These are phyloP conservation scores for Theristus sp. DNA, from an alignment of 2,888 invertebrate genomes.

Conservation along the genomic window DNA sequence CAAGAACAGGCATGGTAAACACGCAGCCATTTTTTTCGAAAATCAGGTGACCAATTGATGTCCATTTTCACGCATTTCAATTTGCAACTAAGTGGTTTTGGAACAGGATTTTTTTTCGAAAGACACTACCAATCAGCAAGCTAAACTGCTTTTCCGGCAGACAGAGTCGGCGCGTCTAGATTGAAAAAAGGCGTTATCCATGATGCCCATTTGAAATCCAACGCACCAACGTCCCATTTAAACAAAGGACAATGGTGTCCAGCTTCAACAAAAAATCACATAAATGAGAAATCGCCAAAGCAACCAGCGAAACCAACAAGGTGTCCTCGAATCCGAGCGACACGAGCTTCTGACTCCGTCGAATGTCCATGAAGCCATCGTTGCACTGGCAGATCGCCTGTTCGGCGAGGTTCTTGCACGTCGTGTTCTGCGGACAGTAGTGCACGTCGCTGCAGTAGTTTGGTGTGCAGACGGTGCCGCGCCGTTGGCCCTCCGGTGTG, in stretches of 20 bases:
- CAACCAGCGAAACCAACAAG: neutral
- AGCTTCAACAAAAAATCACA: too few relatives aligned
- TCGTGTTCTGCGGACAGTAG: conserved; percentile 70
- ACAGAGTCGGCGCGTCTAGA: too few relatives aligned
- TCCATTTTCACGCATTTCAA: neutral
- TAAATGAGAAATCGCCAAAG: neutral
- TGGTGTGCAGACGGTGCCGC: conserved; percentile 19
- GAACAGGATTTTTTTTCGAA: neutral
- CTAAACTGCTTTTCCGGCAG: too few relatives aligned
- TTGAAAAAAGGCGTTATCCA: too few relatives aligned
- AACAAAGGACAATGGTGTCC: too few relatives aligned
- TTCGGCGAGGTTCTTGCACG: conserved; percentile 73
- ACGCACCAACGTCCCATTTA: too few relatives aligned
- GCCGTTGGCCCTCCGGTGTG: conserved; percentile 18
- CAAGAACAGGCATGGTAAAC: too few relatives aligned
- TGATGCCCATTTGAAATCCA: too few relatives aligned
- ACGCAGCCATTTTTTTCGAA: too few relatives aligned
- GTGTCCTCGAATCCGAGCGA: neutral
- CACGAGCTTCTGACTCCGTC: conserved; percentile 6
- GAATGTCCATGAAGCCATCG: conserved; percentile 54
- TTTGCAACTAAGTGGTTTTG: neutral
- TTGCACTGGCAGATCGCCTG: conserved; percentile 76
- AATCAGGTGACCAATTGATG: too few relatives aligned
- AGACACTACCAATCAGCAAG: too few relatives aligned
- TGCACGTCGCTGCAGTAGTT: conserved; percentile 37